phyloP scores from a whole-genome alignment of 2,888 invertebrate species.

The Diarsia mendica region DNA sequence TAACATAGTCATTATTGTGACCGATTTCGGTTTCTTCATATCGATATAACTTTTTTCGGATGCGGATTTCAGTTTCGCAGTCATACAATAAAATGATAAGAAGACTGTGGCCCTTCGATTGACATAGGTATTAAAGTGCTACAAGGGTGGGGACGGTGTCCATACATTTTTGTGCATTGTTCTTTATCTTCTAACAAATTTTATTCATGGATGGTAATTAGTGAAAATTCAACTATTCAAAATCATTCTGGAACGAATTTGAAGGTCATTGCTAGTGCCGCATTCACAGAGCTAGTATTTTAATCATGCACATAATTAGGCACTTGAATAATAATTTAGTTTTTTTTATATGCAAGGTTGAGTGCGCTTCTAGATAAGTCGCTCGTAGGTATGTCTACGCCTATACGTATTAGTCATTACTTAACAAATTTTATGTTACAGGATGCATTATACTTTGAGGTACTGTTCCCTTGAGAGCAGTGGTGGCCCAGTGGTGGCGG shows the following conservation, averaged over 20 bases:
- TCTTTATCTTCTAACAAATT: too few relatives aligned
- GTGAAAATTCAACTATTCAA: conserved; percentile 9
- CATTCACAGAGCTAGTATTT: conserved; percentile 23
- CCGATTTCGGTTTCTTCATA: too few relatives aligned
- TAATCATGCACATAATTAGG: conserved; percentile 26
- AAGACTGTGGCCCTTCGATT: too few relatives aligned
- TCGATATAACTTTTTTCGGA: too few relatives aligned
- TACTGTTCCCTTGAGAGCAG: background rate
- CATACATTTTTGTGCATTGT: too few relatives aligned
- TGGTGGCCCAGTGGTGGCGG: too few relatives aligned
- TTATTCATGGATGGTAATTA: too few relatives aligned
- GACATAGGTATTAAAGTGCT: too few relatives aligned
- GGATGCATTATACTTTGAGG: background rate
- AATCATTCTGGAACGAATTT: background rate
- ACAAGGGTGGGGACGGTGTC: too few relatives aligned
- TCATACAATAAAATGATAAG: too few relatives aligned
- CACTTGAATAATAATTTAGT: conserved; percentile 7
- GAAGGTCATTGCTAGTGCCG: conserved; percentile 14
- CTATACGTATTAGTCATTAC: background rate
- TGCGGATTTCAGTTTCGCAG: too few relatives aligned
- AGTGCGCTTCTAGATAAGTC: background rate
- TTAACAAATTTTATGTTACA: background rate
- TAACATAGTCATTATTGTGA: too few relatives aligned
- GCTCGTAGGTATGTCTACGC: background rate
- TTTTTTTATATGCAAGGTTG: conserved; percentile 18